Evolutionary conservation across 2,797 vertebrate species (phyloP).

Genomic region (Fundulus diaphanus): DNA sequence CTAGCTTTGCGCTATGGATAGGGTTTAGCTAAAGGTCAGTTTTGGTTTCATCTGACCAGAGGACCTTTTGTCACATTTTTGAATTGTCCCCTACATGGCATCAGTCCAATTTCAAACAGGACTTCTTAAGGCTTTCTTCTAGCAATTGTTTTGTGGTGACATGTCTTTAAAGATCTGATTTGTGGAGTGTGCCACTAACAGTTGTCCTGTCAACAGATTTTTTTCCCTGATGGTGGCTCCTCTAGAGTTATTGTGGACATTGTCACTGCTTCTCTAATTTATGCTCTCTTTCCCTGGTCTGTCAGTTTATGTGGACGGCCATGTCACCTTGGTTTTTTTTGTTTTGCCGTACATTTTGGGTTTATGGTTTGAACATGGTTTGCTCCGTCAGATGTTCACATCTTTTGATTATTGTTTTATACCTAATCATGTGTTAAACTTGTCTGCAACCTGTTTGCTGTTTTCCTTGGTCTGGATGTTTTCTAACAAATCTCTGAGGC

Average conservation of each 20-base stretch:
- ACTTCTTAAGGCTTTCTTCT: not conserved
- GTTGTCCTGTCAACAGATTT: not conserved
- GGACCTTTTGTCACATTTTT: too few species aligned
- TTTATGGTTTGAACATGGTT: not conserved
- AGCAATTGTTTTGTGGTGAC: not conserved
- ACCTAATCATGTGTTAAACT: not conserved
- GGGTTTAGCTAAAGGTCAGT: too few species aligned
- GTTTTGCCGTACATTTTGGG: too few species aligned
- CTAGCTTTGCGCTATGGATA: not conserved
- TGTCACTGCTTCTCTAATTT: not conserved
- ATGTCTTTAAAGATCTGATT: not conserved
- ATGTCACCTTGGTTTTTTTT: not conserved
- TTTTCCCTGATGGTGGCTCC: not conserved
- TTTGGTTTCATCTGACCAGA: too few species aligned
- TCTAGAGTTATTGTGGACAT: not conserved
- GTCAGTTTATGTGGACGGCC: not conserved
- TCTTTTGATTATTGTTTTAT: not conserved
- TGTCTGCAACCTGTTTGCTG: too few species aligned
- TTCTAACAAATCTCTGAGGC: too few species aligned
- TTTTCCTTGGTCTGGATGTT: too few species aligned
- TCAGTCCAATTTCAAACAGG: not conserved
- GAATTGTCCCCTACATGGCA: not conserved
- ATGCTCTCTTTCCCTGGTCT: not conserved
- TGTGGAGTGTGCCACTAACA: not conserved
- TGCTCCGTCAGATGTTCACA: not conserved